phyloP scores from a whole-genome alignment of 2,888 invertebrate genomes.

The Megaustenia siamemsis region DNA sequence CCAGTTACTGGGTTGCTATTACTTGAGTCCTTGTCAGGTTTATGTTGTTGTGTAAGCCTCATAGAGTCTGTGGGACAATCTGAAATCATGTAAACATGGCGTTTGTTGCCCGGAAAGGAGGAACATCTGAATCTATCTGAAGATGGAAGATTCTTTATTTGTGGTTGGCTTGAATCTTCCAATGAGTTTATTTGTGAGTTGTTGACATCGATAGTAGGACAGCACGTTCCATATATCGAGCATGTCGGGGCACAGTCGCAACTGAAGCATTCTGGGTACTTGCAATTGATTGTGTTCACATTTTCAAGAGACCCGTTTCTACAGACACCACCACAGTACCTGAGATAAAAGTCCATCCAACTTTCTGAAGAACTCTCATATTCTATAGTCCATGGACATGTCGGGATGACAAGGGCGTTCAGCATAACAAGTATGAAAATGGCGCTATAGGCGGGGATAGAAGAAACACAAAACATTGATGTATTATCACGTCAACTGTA shows the following conservation, averaged over 20 bases:
- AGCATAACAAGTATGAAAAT: neutral
- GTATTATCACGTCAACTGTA: too few relatives aligned
- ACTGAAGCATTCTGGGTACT: neutral
- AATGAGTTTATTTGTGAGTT: too few relatives aligned
- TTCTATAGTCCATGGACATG: neutral
- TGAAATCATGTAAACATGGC: neutral
- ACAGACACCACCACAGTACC: neutral
- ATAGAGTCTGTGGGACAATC: neutral
- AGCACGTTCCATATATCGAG: constrained; percentile 10
- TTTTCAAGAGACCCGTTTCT: neutral
- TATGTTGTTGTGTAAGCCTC: too few relatives aligned
- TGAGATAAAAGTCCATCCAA: neutral
- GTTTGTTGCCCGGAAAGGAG: neutral
- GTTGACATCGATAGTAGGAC: neutral
- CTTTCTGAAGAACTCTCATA: neutral
- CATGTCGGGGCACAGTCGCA: constrained; percentile 35
- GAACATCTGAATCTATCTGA: neutral
- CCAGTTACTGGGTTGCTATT: neutral
- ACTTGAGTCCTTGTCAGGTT: neutral
- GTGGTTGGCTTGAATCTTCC: neutral
- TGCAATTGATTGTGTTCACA: neutral
- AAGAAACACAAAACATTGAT: too few relatives aligned
- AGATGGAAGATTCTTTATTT: neutral
- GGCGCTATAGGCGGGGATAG: neutral
- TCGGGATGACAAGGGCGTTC: neutral